Percentiles rank a stretch among this genome's conserved stretches.
phyloP scores from a whole-genome alignment of 2,888 invertebrate species.

The Agrotis clavis region DNA sequence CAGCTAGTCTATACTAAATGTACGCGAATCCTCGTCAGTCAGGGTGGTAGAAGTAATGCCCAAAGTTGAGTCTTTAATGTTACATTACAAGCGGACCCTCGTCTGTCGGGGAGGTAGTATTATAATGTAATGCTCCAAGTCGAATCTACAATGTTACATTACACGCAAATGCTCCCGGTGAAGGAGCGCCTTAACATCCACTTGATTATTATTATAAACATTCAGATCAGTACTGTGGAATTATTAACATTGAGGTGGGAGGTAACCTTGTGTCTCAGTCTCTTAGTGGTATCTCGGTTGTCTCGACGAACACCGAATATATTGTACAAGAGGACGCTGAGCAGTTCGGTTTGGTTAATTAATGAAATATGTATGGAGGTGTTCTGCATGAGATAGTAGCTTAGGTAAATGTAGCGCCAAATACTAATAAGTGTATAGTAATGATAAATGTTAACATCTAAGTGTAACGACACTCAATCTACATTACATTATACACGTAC shows the following conservation, averaged over 20 bases:
- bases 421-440: neutral
- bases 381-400: neutral
- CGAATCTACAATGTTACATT: too few species aligned
- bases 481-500: neutral
- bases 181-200: too few species aligned
- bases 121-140: too few species aligned
- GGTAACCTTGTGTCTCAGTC: slow-evolving; percentile 7
- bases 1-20: too few species aligned
- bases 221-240: slow-evolving; percentile 3
- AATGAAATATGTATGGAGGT: slow-evolving; percentile 3
- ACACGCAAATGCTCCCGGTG: too few species aligned
- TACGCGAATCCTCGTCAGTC: too few species aligned
- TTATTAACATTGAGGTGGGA: slow-evolving; percentile 17
- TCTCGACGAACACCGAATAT: slow-evolving; percentile 11
- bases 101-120: too few species aligned
- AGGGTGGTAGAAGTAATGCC: too few species aligned
- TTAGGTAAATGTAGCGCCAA: neutral
- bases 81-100: too few species aligned
- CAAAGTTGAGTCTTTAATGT: too few species aligned
- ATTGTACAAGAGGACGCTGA: slow-evolving; percentile 4
- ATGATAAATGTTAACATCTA: neutral
- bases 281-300: slow-evolving; percentile 14
- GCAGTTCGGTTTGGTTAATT: slow-evolving; percentile 16
- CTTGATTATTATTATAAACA: slow-evolving; percentile 2
- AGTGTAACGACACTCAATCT: neutral